These are phyloP conservation scores for Fulica atra DNA, from an alignment of 2,113 vertebrate genomes.

Conservation along the genomic window DNA sequence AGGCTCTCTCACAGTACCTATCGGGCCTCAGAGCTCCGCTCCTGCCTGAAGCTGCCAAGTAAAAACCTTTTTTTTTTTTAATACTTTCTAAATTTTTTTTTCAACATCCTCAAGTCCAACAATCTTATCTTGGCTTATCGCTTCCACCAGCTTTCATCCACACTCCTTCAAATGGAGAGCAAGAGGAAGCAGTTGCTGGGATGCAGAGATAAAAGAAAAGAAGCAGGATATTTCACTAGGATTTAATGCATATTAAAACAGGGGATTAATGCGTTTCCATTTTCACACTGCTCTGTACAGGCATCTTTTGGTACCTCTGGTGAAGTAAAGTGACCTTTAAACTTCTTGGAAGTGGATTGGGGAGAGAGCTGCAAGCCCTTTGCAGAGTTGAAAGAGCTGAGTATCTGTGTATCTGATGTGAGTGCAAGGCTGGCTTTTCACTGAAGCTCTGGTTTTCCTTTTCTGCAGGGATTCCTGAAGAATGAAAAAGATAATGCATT, in stretches of 20 bases:
- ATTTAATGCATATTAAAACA: constrained; percentile 45
- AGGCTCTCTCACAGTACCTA: not conserved
- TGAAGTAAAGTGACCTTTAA: constrained; percentile 35
- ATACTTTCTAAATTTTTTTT: not conserved
- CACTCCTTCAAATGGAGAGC: not conserved
- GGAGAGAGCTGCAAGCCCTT: not conserved
- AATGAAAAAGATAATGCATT: constrained; percentile 98
- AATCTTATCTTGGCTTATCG: constrained; percentile 47
- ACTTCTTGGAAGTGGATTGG: not conserved
- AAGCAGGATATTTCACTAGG: not conserved
- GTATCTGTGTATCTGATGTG: not conserved
- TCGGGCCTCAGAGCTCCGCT: not conserved
- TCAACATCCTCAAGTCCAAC: not conserved
- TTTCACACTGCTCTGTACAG: not conserved
- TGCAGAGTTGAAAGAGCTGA: not conserved
- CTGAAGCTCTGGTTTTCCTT: constrained; percentile 8
- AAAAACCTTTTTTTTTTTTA: not conserved
- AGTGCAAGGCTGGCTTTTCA: not conserved
- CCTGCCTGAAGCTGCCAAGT: constrained; percentile 30
- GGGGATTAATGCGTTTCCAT: constrained; percentile 45
- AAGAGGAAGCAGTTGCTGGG: constrained; percentile 32
- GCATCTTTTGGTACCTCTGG: not conserved
- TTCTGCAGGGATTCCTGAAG: constrained; percentile 92
- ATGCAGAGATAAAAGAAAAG: constrained; percentile 45
- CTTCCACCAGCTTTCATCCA: constrained; percentile 20